Evolutionary conservation across 1,140 invertebrate species (phyloP), one percentile per base, ranked within the genome.

Genomic region (Drosophila gunungcola): DNA sequence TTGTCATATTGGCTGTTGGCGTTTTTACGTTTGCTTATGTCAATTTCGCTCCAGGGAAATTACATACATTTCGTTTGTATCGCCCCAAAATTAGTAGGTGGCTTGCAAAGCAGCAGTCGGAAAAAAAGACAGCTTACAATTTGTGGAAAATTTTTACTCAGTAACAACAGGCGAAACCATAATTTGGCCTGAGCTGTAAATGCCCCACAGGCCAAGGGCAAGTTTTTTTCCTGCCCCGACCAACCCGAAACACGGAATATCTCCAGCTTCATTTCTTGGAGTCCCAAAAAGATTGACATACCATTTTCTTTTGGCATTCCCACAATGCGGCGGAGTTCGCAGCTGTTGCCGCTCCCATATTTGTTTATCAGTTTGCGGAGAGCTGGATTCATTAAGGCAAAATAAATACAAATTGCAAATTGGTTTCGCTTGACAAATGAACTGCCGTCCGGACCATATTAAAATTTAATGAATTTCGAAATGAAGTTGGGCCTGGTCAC

Each of bases 41-140:
- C 83, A 88, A 86, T 86, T 86, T 86, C n/a, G 83, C 83, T 86
- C 83, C 79, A 69, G 83, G 83, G 83, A 88, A 88, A 88, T 88
- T 88, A 88, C 83, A 83, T 77, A 88, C 83, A 86, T 83, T 86
- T 88, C 79, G 70, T 86, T 86, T 88, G 83, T 79, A 83, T 88
- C 70, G 70, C 72, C 39, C 55, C 39, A 76, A 85, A 86, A 88
- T 86, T 86, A 86, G 82, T 88, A 88, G 78, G 74, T 82, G 69
- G 63, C 64, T 73, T 56, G 49, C 52, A 55, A 51, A 29, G 51
- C 48, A 32, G 48, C 46, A 29, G 25, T 16, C 48, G 49, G 56
- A 67, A 65, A 53, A 48, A 68, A 79, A 62, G 65, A 46, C 58
- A 48, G 11, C n/a, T 27, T 11, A 45, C 56, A 57, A 60, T 21